These are phyloP conservation scores for Anarhynchus alexandrinus DNA, from an alignment of 2,113 vertebrate genomes.

Conservation along the genomic window DNA sequence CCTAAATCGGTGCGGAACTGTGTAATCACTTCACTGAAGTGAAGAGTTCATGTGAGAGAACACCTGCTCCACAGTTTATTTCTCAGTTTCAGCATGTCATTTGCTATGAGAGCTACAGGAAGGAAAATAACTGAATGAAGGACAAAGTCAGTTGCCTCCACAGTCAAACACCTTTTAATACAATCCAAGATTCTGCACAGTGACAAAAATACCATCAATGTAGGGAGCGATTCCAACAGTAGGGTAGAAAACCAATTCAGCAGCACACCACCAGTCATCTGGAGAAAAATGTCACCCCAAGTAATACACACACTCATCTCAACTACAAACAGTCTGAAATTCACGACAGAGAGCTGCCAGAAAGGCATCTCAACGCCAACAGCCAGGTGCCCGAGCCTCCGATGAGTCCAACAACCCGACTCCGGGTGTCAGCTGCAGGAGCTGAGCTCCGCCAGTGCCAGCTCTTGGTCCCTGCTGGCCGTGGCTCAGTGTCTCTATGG, in stretches of 20 bases:
- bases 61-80: background rate
- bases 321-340: background rate
- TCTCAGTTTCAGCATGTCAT: background rate
- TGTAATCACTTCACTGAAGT: fast-evolving
- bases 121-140: background rate
- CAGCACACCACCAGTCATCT: background rate
- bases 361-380: background rate
- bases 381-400: fast-evolving
- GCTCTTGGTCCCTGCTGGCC: background rate
- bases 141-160: background rate
- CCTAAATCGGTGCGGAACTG: fast-evolving
- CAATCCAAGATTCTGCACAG: background rate
- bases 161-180: constrained; percentile 27
- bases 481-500: fast-evolving
- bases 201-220: background rate
- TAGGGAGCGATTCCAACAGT: background rate
- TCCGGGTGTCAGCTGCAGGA: fast-evolving
- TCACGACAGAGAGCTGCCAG: background rate
- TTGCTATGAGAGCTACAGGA: background rate
- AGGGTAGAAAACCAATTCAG: background rate
- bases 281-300: background rate
- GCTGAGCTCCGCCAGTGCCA: background rate
- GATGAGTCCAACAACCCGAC: fast-evolving
- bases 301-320: background rate
- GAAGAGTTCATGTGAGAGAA: background rate